Percentiles rank a stretch among this genome's conserved stretches.
Conservation (phyloP, 2,888 invertebrate species). For the Volucella inanis region DNA sequence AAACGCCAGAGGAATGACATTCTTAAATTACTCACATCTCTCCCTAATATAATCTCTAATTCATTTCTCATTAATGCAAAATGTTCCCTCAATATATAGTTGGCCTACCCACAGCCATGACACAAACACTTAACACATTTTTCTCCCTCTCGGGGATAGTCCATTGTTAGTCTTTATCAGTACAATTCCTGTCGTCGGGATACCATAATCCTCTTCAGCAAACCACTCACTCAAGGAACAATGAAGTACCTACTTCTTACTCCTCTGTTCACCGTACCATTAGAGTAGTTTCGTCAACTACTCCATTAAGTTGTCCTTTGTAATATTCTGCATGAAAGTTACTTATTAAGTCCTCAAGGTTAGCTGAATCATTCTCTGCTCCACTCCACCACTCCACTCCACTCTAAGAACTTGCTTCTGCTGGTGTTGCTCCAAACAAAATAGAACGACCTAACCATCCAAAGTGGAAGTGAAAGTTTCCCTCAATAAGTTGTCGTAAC, state of each 20-base stretch:
- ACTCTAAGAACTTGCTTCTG: not conserved
- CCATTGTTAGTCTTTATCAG: not conserved
- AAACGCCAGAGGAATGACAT: too few relatives aligned
- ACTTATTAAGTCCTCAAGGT: constrained; percentile 36
- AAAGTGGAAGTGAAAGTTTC: constrained; percentile 41
- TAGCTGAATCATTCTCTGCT: constrained; percentile 8
- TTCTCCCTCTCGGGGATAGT: not conserved
- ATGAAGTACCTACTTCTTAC: constrained; percentile 10
- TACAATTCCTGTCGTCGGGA: not conserved
- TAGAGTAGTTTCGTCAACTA: constrained; percentile 33
- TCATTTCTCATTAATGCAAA: too few relatives aligned
- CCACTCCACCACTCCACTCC: too few relatives aligned
- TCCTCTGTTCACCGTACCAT: constrained; percentile 18
- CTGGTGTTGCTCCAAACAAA: not conserved
- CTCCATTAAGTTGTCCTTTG: constrained; percentile 45
- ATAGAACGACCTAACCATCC: not conserved
- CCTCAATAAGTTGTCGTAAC: constrained; percentile 41
- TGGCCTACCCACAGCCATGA: too few relatives aligned
- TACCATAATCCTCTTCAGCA: constrained; percentile 3
- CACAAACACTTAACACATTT: not conserved
- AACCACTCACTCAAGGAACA: not conserved
- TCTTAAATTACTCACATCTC: too few relatives aligned
- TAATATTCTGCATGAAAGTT: constrained; percentile 37
- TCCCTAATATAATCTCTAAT: too few relatives aligned
- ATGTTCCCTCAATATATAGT: too few relatives aligned